Base-by-base conservation (phyloP, 2,888 invertebrate species). In the Hedya salicella region DNA sequence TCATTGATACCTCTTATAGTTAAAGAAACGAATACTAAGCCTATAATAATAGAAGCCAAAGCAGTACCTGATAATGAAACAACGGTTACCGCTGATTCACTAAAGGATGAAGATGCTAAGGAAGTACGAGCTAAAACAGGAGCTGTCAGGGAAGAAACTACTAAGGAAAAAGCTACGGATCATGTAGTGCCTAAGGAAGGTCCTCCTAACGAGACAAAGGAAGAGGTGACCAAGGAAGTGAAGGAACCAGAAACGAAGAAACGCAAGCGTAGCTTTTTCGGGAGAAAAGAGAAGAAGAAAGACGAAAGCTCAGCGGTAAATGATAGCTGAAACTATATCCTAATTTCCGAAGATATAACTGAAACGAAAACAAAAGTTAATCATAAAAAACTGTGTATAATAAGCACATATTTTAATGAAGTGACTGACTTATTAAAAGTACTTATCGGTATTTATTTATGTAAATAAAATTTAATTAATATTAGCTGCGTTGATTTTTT, bases 251-350 rank as follows among this genome's bases (percentile, higher is more conserved):
- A 52, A 25, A 19, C 14, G 0, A 65, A 65, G 14, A 65, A 53
- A 40, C 25, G 39, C 6, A 42, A 14, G 30, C 59, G 52, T 14
- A 40, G 46, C n/a, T 39, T 60, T 9, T 65, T 65, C 53, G 65
- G 65, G n/a, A 65, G 39, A 52, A 65, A 65, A 19, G 57, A 52
- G 13, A 65, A 65, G 46, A 65, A 65, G 48, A 44, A 32, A 32
- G 19, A 46, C 17, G 32, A 46, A 44, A 19, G 3, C 0, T 6
- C 13, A 2, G 46, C 32, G 9, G 46, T 30, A 8, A 46, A 46
- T 21, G 56, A 46, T 3, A n/a, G 11, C 3, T 42, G 5, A 54
- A 54, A 14, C 3, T 30, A 49, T 0, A 32, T 19, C 6, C 19
- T 19, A 2, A n/a, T 16, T 39, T 36, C 11, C 36, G 36, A 9